A percentile compares a stretch with the other conserved stretches of the same genome.
phyloP scores from a whole-genome alignment of 2,113 vertebrate species.

The Falco punctatus region DNA sequence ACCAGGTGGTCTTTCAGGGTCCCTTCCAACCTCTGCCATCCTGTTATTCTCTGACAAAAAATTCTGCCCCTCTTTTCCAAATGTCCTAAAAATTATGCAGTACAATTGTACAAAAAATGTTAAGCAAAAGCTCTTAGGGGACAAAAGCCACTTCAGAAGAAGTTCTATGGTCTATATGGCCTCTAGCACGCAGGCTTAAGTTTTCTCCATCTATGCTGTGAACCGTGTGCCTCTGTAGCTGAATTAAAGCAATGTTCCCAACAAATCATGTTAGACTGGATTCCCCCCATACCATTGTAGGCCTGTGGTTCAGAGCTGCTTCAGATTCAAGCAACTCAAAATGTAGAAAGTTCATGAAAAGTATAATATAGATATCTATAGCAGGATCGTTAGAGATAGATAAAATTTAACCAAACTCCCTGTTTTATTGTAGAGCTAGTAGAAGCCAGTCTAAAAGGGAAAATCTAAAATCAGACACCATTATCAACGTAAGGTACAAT shows the following conservation, averaged over 20 bases:
- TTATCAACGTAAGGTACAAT: not conserved
- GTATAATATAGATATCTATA: not conserved
- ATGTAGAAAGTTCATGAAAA: not conserved
- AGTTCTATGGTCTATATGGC: not conserved
- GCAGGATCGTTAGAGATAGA: not conserved
- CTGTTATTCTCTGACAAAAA: not conserved
- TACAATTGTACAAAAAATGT: not conserved
- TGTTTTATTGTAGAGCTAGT: not conserved
- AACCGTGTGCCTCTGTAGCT: not conserved
- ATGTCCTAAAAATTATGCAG: not conserved
- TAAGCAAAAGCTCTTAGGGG: not conserved
- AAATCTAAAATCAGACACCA: not conserved
- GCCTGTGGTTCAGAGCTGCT: not conserved
- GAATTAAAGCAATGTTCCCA: not conserved
- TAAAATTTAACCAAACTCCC: not conserved
- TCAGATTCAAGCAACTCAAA: not conserved
- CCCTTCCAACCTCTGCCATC: not conserved
- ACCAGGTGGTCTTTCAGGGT: not conserved
- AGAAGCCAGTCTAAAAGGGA: not conserved
- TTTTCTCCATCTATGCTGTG: not conserved
- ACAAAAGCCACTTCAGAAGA: not conserved
- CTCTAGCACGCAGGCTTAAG: not conserved
- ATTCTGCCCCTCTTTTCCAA: not conserved
- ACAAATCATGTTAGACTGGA: not conserved
- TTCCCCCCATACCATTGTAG: not conserved